These are phyloP conservation scores for Lydus trimaculatus DNA, from an alignment of 2,888 invertebrate species.

Conservation along the genomic window DNA sequence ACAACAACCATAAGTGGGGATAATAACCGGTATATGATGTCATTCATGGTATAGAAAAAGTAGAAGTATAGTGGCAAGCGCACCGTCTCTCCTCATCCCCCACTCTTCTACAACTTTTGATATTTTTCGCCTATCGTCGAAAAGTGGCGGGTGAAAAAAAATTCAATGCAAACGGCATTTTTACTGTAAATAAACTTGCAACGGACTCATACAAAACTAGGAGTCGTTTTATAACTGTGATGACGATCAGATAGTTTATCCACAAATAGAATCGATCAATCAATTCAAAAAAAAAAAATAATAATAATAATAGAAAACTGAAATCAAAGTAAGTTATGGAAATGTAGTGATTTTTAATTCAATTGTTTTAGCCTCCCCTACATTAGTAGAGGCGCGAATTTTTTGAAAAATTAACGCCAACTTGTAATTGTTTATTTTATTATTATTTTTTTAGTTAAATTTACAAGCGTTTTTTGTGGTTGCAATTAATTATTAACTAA, in stretches of 20 bases:
- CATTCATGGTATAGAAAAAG: neutral
- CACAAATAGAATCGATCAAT: neutral
- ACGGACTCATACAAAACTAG: too few species aligned
- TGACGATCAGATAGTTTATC: neutral
- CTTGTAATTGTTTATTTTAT: neutral
- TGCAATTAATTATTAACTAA: too few species aligned
- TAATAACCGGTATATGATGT: neutral
- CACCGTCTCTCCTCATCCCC: too few species aligned
- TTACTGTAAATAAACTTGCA: neutral
- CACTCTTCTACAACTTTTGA: neutral
- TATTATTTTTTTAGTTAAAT: neutral
- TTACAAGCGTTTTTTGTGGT: too few species aligned
- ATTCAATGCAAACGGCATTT: constrained; percentile 4
- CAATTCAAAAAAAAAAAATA: neutral
- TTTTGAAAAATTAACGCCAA: neutral
- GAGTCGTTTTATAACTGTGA: neutral
- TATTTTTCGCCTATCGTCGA: neutral
- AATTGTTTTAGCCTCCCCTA: too few species aligned
- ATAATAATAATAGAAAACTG: neutral
- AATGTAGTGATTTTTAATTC: too few species aligned
- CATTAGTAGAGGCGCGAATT: neutral
- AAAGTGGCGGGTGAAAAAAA: neutral
- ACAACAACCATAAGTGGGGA: neutral
- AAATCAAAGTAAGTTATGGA: neutral
- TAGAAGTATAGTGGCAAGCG: neutral